Conservation (phyloP, 2,888 invertebrate species). For the Phyto melanocephala region DNA sequence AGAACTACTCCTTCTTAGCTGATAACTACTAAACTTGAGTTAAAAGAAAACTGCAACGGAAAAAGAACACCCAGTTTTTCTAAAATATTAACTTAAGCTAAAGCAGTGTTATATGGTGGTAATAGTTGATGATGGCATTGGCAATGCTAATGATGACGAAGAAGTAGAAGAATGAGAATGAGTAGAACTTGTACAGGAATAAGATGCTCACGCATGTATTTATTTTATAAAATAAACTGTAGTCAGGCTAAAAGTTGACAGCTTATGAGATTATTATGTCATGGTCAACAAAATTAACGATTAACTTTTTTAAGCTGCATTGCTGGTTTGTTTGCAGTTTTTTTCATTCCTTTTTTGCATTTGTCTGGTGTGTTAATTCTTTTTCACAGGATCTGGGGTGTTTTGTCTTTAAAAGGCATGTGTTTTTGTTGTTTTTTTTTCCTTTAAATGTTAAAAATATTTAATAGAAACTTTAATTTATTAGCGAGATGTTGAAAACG, state of each 20-base stretch:
- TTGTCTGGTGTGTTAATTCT: not conserved
- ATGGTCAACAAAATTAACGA: slow-evolving; percentile 65
- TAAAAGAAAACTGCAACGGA: slow-evolving; percentile 5
- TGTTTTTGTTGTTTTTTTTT: slow-evolving; percentile 1
- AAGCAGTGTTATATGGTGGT: too few species aligned
- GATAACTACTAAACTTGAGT: slow-evolving; percentile 46
- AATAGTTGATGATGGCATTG: too few species aligned
- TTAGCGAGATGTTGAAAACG: slow-evolving; percentile 45
- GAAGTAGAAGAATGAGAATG: not conserved
- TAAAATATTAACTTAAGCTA: too few species aligned
- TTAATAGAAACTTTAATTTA: slow-evolving; percentile 54
- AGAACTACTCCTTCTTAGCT: slow-evolving; percentile 46
- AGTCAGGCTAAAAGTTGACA: slow-evolving; percentile 67
- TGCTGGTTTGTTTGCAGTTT: not conserved
- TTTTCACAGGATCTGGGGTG: slow-evolving; percentile 13
- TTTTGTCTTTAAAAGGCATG: not conserved
- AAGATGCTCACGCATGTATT: slow-evolving; percentile 66
- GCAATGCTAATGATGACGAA: too few species aligned
- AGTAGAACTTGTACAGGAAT: slow-evolving; percentile 3
- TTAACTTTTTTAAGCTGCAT: slow-evolving; percentile 50
- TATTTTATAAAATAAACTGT: slow-evolving; percentile 66
- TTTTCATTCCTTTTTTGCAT: not conserved
- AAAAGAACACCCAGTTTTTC: slow-evolving; percentile 57
- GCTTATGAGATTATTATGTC: slow-evolving; percentile 69
- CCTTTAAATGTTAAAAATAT: not conserved